Base-by-base conservation (phyloP, 2,888 invertebrate genomes). In the Drosophila nr. perissopoda region DNA sequence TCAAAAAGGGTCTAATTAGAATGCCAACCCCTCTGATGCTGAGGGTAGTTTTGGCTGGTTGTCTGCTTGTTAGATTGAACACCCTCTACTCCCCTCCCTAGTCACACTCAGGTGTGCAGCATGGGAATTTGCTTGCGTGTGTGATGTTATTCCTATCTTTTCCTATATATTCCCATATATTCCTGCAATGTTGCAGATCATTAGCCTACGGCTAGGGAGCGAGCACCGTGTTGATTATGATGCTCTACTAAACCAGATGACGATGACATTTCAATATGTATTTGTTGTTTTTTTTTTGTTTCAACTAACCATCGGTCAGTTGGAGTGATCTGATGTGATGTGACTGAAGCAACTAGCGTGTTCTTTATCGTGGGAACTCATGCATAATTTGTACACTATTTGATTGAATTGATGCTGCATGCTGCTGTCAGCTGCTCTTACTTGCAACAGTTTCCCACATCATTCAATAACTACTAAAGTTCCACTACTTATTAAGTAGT, bases 51-150 rank as follows among this genome's bases (percentile, higher is more conserved):
- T 25, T 45, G 25, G 18, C 25, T n/a, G 4, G 36, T 38, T 27
- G 45, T 49, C 18, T 60, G 60, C 62, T 70, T 21, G 25, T 8
- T 31, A 65, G 73, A 51, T 40, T 62, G 76, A 45, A 58, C 59
- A 54, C 58, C 69, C 56, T 13, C 16, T 8, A 25, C 70, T 71
- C 79, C 75, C 73, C 72, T 67, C 74, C 78, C 36, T 64, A 45
- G 4, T 16, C 64, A 52, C 56, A 54, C 13, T 53, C 40, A 89
- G 87, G 87, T 87, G 83, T 60, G 66, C 69, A 86, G 90, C 81
- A 91, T 91, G 91, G 91, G 91, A 91, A 91, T 91, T 71, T 33
- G 80, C 62, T 91, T 84, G 90, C 91, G 90, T 91, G 91, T 78
- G 82, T 78, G 82, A 80, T 85, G 91, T 78, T 82, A 89, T 90